A percentile compares a stretch with the other conserved stretches of the same genome.
Conservation (phyloP, 2,113 vertebrate genomes). For the Onychorhynchus coronatus region DNA sequence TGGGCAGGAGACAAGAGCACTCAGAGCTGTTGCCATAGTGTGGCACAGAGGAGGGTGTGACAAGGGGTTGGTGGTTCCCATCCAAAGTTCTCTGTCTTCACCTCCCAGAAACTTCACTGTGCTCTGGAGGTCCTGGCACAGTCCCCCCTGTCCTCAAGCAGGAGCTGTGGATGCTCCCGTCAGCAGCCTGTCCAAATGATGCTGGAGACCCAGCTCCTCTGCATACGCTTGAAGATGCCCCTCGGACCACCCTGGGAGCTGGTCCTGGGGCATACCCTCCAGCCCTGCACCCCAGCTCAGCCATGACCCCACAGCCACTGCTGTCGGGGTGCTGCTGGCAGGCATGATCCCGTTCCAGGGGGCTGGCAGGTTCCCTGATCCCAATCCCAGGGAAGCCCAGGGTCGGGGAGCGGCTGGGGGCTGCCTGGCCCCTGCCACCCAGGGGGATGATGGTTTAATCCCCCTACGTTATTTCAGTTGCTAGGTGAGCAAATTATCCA, state of each 20-base stretch:
- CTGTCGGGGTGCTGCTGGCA: neutral
- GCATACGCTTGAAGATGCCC: neutral
- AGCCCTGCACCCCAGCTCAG: neutral
- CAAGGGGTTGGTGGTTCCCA: neutral
- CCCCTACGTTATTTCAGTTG: constrained; percentile 28
- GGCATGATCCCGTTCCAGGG: fast-evolving
- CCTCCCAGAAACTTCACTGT: neutral
- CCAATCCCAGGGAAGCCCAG: neutral
- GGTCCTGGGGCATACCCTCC: neutral
- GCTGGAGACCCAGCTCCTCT: neutral
- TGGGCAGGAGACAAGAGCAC: neutral
- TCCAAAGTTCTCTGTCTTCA: neutral
- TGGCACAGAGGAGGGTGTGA: neutral
- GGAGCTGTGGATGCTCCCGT: neutral
- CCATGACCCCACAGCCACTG: neutral
- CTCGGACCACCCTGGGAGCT: neutral
- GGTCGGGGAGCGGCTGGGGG: neutral
- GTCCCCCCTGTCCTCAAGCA: neutral
- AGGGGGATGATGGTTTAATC: neutral
- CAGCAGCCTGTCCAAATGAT: neutral
- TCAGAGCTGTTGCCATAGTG: neutral
- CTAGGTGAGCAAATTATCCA: constrained; percentile 68
- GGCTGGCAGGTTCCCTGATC: neutral
- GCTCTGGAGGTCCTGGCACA: neutral
- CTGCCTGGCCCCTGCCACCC: neutral